phyloP scores from a whole-genome alignment of 1,140 invertebrate species.

The Drosophila kohkoa region DNA sequence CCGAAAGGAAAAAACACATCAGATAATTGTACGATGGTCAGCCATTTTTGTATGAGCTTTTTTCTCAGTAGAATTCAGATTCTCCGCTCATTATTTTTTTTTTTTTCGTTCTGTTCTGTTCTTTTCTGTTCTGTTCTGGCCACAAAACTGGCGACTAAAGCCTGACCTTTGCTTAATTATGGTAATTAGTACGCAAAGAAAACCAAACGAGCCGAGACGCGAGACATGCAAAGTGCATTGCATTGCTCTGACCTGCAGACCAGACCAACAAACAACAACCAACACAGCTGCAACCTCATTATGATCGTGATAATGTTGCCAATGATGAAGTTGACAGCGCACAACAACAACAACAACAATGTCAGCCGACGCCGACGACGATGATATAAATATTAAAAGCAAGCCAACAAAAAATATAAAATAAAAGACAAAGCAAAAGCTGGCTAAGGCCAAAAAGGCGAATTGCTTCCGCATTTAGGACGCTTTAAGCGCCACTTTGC shows the following conservation, averaged over 20 bases:
- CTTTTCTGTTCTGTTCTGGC: constrained; percentile 50
- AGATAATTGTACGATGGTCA: constrained; percentile 64
- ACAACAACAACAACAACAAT: constrained; percentile 13
- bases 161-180: constrained; percentile 83
- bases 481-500: constrained; percentile 52
- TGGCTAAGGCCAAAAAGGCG: constrained; percentile 57
- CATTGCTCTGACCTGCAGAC: constrained; percentile 17
- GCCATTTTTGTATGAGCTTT: constrained; percentile 52
- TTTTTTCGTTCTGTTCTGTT: constrained; percentile 64
- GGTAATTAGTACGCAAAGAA: constrained; percentile 77
- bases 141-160: constrained; percentile 78
- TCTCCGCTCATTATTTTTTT: background rate
- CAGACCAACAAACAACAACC: background rate
- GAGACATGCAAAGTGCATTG: constrained; percentile 43
- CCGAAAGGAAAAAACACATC: constrained; percentile 14
- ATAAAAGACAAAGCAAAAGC: constrained; percentile 6
- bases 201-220: constrained; percentile 58
- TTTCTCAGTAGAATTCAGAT: background rate
- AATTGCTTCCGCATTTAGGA: constrained; percentile 72
- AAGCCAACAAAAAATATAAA: constrained; percentile 14
- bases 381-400: constrained; percentile 77
- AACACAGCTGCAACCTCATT: constrained; percentile 8
- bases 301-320: constrained; percentile 24
- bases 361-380: constrained; percentile 11
- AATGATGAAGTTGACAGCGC: constrained; percentile 65